Evolutionary conservation across 1,140 invertebrate species (phyloP), one percentile per base, ranked within the genome.

Genomic region (Papilio xuthus): DNA sequence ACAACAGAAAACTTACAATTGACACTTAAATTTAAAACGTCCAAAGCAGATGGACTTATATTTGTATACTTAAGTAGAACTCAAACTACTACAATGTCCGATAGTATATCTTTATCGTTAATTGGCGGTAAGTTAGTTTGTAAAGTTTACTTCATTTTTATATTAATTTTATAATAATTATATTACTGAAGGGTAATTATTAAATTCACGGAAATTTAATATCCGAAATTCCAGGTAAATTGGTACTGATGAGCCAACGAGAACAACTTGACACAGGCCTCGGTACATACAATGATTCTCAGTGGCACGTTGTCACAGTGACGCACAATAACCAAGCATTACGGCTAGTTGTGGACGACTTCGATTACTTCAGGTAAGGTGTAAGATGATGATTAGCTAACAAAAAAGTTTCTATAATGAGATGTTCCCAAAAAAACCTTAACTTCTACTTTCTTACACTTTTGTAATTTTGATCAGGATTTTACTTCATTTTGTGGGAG

Each of bases 291-390:
- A 97, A 98, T 88, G 98, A 99, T 91, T 97, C 96, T 44, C 95
- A 97, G 78, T 99, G 98, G 98, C 99, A 99, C 91, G 98, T 98
- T 8, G 96, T 99, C 0, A 98, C 97, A 0, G 96, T 98, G 0
- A 97, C 96, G 1, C 97, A 97, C 83, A 95, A 95, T 90, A 86
- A 93, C 69, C 93, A 91, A 26, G 91, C 94, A 74, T 91, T 98
- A 67, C 89, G 96, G 20, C 94, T 99, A 2, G 96, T 97, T 73
- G 97, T 99, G 28, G 98, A 99, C 87, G 98, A 99, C 87, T 95
- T 94, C 73, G 95, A 96, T 77, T 94, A 94, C 78, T 96, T 95
- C 88, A 95, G 94, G 96, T 97, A 93, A 10, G 13, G 20, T 44
- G 20, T 20, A n/a, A 37, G 7, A 41, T 37, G 32, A n/a, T n/a